Evolutionary conservation across 2,888 invertebrate species (phyloP), one percentile per base, ranked within the genome.

Genomic region (Keiferia lycopersicella): DNA sequence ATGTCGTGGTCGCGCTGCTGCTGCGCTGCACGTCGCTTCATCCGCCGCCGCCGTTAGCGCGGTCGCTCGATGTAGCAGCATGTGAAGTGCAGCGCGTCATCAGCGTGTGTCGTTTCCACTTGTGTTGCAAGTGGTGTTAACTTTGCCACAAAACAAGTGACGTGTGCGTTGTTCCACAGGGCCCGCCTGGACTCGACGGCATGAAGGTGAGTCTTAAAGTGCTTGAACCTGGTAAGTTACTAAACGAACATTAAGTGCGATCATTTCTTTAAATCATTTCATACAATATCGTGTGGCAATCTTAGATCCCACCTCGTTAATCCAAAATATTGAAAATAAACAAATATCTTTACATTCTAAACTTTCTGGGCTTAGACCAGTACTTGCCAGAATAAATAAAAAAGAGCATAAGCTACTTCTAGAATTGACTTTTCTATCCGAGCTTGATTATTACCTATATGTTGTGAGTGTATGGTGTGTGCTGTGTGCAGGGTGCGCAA

Each of bases 151-250:
- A n/a, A n/a, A 26, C 26, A 26, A 26, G 62, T 63, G 61, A 61
- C 63, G 45, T 39, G 39, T 65, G 63, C 56, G 56, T 34, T 60
- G 62, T 88, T 93, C 80, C 82, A 91, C 95, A 98, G 98, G 98
- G 98, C 86, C 96, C 97, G 74, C 96, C 97, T 70, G 98, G 98
- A 88, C 94, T 98, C 88, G 98, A 98, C 93, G 98, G 98, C 87
- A 97, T 98, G 96, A 98, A 98, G 96, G 97, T 97, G 93, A 94
- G 95, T 92, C 67, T n/a, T 2, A n/a, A 30, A 11, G 18, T 22
- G 2, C 1, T 26, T 39, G 39, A 39, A 18, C 14, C 51, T 26
- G 1, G 14, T 34, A 34, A 34, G 7, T 8, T 7, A 34, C 7
- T 34, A 10, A 34, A 8, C 34, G 10, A n/a, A n/a, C n/a, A n/a